Percentiles rank a stretch among this genome's conserved stretches.
These are phyloP conservation scores for Botia kubotai DNA, from an alignment of 2,797 vertebrate genomes.

Conservation along the genomic window DNA sequence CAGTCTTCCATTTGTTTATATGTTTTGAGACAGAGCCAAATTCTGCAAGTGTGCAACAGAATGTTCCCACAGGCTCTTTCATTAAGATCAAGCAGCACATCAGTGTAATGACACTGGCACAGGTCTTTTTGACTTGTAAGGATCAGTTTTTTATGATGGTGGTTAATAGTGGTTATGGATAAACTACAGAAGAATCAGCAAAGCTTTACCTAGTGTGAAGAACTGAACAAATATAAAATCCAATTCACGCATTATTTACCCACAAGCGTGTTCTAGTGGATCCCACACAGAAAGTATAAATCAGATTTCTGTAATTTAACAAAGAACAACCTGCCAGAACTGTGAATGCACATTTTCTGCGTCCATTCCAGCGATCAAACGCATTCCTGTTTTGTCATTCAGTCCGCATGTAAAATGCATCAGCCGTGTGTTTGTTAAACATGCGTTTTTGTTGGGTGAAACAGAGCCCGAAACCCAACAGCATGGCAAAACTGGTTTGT, in stretches of 20 bases:
- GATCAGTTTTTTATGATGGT: background rate
- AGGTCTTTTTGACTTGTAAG: background rate
- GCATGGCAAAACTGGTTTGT: constrained; percentile 37
- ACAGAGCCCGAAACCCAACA: background rate
- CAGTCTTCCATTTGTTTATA: no score
- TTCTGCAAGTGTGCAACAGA: no score
- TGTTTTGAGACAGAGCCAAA: no score
- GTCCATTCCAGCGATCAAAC: background rate
- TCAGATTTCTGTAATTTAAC: no score
- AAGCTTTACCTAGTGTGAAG: no score
- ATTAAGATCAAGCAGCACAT: background rate
- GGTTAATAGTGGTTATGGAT: background rate
- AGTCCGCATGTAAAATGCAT: background rate
- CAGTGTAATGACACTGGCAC: background rate
- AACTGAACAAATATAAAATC: no score
- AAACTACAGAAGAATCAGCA: background rate
- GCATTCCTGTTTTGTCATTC: background rate
- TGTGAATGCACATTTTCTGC: background rate
- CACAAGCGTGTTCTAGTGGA: no score
- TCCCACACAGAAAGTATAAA: no score
- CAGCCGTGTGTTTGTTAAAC: constrained; percentile 4
- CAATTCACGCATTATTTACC: no score
- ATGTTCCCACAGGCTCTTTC: background rate
- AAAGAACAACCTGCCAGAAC: background rate
- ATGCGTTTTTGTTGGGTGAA: background rate